Percentiles rank a stretch among this genome's conserved stretches.
phyloP scores from a whole-genome alignment of 2,797 vertebrate species.

The Cryptoblepharus egeriae region DNA sequence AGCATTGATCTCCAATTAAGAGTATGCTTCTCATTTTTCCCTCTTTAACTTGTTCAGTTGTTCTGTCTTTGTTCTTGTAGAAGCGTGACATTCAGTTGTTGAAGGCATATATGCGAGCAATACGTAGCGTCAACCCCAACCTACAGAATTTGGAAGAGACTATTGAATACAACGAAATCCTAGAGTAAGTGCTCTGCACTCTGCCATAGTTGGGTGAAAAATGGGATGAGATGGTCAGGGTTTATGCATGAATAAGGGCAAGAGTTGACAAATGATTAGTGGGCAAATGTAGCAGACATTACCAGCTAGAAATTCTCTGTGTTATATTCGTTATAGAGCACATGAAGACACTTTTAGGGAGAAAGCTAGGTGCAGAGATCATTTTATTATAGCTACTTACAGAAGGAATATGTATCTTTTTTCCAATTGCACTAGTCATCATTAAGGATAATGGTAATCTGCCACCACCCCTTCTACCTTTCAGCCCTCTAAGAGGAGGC shows the following conservation, averaged over 20 bases:
- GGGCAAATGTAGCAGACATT: background rate
- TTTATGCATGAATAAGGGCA: background rate
- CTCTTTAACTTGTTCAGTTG: background rate
- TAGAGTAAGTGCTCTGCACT: conserved; percentile 85
- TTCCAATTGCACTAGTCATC: background rate
- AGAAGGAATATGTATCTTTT: background rate
- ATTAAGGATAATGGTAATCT: background rate
- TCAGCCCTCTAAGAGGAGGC: too few species aligned
- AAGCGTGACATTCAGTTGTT: conserved; percentile 97
- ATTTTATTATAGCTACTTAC: background rate
- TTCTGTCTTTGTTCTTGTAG: conserved; percentile 66
- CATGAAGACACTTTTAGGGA: background rate
- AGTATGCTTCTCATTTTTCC: background rate
- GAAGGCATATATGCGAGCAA: conserved; percentile 97
- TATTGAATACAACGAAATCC: conserved; percentile 98
- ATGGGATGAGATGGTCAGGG: background rate
- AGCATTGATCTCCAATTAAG: background rate
- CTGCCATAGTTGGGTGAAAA: rapidly evolving
- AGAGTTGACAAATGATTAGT: background rate
- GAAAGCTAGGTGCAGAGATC: background rate
- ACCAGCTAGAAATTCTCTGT: background rate
- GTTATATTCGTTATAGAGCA: background rate
- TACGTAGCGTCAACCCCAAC: conserved; percentile 97
- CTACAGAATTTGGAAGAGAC: conserved; percentile 98
- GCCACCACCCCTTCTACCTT: too few species aligned